These are phyloP conservation scores for Oreochromis spilurus DNA, from an alignment of 2,113 vertebrate genomes.

Conservation along the genomic window DNA sequence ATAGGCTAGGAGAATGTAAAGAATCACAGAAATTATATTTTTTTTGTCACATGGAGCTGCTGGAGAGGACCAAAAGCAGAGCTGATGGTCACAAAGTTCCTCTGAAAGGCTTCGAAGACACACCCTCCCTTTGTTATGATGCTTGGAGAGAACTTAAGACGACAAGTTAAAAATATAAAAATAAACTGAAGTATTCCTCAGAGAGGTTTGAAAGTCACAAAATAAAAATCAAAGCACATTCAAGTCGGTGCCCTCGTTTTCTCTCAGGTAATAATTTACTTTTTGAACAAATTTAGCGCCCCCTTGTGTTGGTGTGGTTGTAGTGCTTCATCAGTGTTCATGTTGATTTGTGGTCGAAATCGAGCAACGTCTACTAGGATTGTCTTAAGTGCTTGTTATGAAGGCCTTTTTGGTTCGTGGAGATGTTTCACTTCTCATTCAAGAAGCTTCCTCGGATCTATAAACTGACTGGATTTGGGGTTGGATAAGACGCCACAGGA, in stretches of 20 bases:
- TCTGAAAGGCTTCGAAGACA: background rate
- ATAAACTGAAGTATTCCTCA: background rate
- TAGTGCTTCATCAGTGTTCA: background rate
- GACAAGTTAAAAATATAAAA: background rate
- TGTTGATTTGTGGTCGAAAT: background rate
- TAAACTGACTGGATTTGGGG: background rate
- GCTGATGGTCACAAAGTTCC: background rate
- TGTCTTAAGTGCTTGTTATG: background rate
- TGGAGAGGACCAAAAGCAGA: background rate
- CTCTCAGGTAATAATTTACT: background rate
- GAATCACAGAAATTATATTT: background rate
- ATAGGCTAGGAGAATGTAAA: background rate
- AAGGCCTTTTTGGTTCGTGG: background rate
- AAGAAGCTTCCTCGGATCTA: background rate
- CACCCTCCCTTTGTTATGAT: background rate
- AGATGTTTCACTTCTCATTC: background rate
- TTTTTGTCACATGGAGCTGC: background rate
- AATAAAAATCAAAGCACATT: background rate
- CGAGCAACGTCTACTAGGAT: background rate
- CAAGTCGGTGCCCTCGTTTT: background rate
- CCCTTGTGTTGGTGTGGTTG: background rate
- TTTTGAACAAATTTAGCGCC: background rate
- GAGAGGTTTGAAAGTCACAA: background rate
- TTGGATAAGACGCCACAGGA: background rate
- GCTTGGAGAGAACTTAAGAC: background rate